Conservation (phyloP, 2,797 vertebrate genomes). For the Hipposideros larvatus region DNA sequence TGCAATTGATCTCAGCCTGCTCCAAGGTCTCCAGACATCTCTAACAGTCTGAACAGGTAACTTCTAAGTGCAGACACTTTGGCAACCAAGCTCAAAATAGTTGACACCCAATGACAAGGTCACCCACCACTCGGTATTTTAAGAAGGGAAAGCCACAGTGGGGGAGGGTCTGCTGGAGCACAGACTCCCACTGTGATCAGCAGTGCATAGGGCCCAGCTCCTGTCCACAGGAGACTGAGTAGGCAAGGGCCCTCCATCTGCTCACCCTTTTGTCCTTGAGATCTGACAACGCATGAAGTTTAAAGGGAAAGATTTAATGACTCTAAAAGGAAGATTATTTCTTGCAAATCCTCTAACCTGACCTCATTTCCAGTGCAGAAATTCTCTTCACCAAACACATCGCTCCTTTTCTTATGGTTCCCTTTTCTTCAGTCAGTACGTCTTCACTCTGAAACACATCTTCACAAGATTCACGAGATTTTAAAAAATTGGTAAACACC, state of each 20-base stretch:
- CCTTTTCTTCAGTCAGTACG: background rate
- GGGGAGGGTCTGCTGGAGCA: background rate
- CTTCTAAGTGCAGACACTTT: background rate
- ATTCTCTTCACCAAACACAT: background rate
- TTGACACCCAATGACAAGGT: background rate
- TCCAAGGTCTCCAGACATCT: background rate
- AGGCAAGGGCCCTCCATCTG: background rate
- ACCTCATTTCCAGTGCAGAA: background rate
- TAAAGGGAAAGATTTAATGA: background rate
- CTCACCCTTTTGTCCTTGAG: background rate
- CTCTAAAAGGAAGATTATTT: background rate
- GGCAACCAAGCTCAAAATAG: background rate
- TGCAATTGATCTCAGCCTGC: background rate
- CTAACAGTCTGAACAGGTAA: background rate
- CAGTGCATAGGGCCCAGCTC: no score
- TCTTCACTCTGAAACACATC: background rate
- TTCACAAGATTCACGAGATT: background rate
- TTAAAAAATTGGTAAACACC: background rate
- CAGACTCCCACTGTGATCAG: background rate
- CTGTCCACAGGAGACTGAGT: background rate
- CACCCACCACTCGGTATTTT: background rate
- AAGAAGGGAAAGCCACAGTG: background rate
- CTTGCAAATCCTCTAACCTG: background rate
- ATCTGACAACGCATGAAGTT: background rate
- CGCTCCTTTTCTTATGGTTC: background rate